These are phyloP conservation scores for Rhabdophis nuchalis DNA, from an alignment of 2,797 vertebrate genomes.

Conservation along the genomic window DNA sequence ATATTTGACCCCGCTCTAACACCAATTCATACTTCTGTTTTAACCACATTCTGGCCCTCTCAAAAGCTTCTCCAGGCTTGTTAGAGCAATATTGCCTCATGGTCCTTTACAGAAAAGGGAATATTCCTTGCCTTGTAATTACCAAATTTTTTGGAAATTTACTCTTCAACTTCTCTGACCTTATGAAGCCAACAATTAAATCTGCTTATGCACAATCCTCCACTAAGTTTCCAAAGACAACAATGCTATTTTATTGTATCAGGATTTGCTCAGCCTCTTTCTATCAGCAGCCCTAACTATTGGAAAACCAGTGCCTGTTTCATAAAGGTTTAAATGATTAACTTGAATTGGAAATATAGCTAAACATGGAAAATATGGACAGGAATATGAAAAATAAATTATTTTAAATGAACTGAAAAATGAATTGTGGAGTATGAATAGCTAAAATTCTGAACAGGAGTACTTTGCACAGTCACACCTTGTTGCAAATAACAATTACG, in stretches of 20 bases:
- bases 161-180: neutral
- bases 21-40: neutral
- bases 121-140: neutral
- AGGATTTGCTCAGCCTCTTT: neutral
- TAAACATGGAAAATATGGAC: neutral
- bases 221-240: neutral
- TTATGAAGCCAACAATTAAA: neutral
- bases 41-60: neutral
- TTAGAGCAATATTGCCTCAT: neutral
- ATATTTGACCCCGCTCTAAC: too few relatives aligned
- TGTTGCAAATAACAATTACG: neutral
- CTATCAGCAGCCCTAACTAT: neutral
- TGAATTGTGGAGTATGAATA: neutral
- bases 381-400: neutral
- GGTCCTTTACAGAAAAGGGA: neutral
- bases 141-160: neutral
- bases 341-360: neutral
- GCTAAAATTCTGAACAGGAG: neutral
- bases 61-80: neutral
- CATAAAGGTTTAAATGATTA: neutral
- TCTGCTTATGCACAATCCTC: neutral
- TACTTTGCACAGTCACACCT: neutral
- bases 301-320: neutral
- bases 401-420: neutral
- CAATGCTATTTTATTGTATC: neutral